Evolutionary conservation across 2,113 vertebrate species (phyloP), one percentile per base, ranked within the genome.

Genomic region (Lepisosteus oculatus): DNA sequence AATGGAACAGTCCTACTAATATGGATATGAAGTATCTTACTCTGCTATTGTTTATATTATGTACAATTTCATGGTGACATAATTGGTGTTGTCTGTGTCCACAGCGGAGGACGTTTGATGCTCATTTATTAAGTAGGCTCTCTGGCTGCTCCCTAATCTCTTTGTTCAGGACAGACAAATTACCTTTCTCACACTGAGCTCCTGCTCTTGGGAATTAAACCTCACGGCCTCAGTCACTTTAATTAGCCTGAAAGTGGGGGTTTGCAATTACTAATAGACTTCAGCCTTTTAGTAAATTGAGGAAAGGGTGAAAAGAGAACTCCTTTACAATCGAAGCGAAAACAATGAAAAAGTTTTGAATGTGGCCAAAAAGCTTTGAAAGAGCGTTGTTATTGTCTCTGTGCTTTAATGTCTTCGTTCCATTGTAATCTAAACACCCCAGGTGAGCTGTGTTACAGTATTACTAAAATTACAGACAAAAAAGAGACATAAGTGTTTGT

Each of bases 111-210:
- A 94, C 94, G 93, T 92, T 94, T 93, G 95, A 94, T 94, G 94
- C 93, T 96, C 94, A 90, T 95, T 95, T 96, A 97, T 97, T 96
- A 95, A 93, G 93, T 95, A 93, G 92, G 91, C 92, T 95, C 86
- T 83, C 91, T 93, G 87, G 94, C 93, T 93, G 93, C 92, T 92
- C 90, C 91, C 80, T 93, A 95, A 96, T 96, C 90, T 91, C 95
- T 97, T 98, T 96, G 95, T 97, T 97, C 95, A 94, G 94, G 95
- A 95, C 95, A 96, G 94, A 96, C 96, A 98, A 98, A 98, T 98
- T 97, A 95, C 96, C 92, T 95, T 96, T 93, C 94, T 96, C 95
- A 93, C 91, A 94, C 93, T 84, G 94, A 92, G 93, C 93, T 92
- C 83, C 85, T 85, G 92, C 95, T 95, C 95, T 90, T 88, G 95